Base-by-base conservation (phyloP, 2,797 vertebrate genomes). In the Manis pentadactyla region DNA sequence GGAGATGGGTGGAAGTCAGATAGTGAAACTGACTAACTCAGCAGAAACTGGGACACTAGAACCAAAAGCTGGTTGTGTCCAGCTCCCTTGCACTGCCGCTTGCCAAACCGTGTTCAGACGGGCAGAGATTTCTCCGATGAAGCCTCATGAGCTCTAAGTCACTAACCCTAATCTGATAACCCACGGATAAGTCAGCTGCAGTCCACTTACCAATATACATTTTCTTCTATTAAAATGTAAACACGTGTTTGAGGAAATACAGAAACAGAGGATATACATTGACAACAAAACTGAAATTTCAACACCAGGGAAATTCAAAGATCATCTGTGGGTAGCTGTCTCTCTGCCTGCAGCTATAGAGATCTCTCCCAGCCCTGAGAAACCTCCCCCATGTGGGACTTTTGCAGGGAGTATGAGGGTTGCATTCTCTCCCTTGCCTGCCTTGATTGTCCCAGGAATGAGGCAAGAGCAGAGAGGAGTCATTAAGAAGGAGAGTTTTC, bases 241-340 rank as follows among this genome's bases (percentile, higher is more conserved):
- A 64, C 42, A n/a, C 34, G 1, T 69, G 19, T 25, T 71, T 73
- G 57, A 63, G 53, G n/a, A 79, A 42, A 83, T 19, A 81, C 84
- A 23, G 31, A 77, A 94, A 71, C 17, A 29, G n/a, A 83, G 23
- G 46, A 46, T 42, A 89, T 11, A 87, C 46, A n/a, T 27, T 77
- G 64, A 75, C 92, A 91, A 91, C 49, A 68, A 93, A 96, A 31
- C 74, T 83, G 27, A 93, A 87, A 55, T 94, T 59, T 27, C 75
- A 85, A 37, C 18, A 96, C 37, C 31, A 94, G 34, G 57, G 87
- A 90, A 42, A 84, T 79, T 34, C 37, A 34, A 71, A 94, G 64
- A 46, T 49, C 37, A 37, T 57, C 5, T 68, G 18, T 49, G 57
- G 31, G 12, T 68, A 90, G 55, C 18, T 17, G 15, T 57, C 1